Evolutionary conservation across 2,888 invertebrate genomes (phyloP), one percentile per base, ranked within the genome.

Genomic region (Lasioglossum morio): DNA sequence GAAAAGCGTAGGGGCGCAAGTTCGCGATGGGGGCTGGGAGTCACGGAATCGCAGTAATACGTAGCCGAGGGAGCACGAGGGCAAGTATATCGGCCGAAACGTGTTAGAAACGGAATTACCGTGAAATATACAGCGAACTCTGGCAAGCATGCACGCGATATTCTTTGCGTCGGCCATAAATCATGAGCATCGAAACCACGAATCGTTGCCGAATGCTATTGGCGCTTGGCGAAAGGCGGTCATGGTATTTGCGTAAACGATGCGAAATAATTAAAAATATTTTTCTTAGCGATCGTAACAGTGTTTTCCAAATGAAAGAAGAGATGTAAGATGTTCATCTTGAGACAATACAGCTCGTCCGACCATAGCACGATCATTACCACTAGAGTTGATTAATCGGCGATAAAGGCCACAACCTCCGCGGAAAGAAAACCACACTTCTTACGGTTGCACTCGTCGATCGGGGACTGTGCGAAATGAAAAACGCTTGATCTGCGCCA

Each of bases 21-120:
- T 34, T 30, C 69, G n/a, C 14, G 14, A 14, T 27, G 16, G 72
- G 12, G 46, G 37, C 37, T 57, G 78, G 70, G 66, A 85, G 81
- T 86, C 82, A 81, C 86, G 86, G 69, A 81, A 78, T 69, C 57
- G 77, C 73, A 46, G 85, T 79, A 81, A 85, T 74, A 73, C 48
- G 53, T 76, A 74, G 85, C 74, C 84, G 66, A 72, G 78, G 66
- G 60, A 23, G 63, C 69, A 53, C 16, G 27, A 40, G 72, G 70
- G 70, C 72, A 60, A 73, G 70, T 85, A 77, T 79, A 82, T 75
- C 74, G 76, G 79, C 23, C n/a, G 79, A 10, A 77, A 81, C 81
- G 86, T 77, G 82, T 60, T 72, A 69, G 82, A 77, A 79, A 63
- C 79, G 85, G 79, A 86, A 86, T 81, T 81, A 78, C 48, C 85